Conservation (phyloP, 2,888 invertebrate species). For the Rugalucina vietnamica region DNA sequence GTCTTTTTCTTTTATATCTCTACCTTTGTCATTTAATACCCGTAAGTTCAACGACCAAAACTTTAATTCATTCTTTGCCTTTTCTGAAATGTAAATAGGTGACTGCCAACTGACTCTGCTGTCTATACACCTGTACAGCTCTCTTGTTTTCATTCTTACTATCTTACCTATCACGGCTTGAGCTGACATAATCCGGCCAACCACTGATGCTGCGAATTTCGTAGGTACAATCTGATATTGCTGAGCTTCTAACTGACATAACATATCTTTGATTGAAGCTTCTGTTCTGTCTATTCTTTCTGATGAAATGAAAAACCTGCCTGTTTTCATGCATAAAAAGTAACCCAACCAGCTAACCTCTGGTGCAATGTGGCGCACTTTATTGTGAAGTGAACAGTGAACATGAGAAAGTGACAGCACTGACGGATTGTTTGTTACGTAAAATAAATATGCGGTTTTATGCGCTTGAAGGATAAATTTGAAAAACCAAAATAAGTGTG, state of each 20-base stretch:
- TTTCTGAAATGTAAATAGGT: not conserved
- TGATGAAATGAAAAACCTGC: not conserved
- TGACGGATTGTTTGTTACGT: too few relatives aligned
- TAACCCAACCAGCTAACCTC: not conserved
- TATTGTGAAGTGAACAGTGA: too few relatives aligned
- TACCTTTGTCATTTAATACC: not conserved
- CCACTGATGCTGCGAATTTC: constrained; percentile 11
- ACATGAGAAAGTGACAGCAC: too few relatives aligned
- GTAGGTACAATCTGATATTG: not conserved
- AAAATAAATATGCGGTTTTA: too few relatives aligned
- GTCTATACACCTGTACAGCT: constrained; percentile 26
- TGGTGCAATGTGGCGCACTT: too few relatives aligned
- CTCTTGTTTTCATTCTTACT: constrained; percentile 17
- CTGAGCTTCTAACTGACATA: not conserved
- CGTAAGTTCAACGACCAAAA: not conserved
- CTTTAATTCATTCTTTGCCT: not conserved
- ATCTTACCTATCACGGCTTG: constrained; percentile 14
- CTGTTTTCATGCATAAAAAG: not conserved
- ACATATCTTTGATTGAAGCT: not conserved
- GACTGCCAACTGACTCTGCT: constrained; percentile 29
- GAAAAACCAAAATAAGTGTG: too few relatives aligned
- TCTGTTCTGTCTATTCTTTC: not conserved
- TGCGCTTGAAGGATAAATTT: too few relatives aligned
- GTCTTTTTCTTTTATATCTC: not conserved
- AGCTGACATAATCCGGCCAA: constrained; percentile 18